Base-by-base conservation (phyloP, 2,888 invertebrate genomes). In the Cephus pygmeus region DNA sequence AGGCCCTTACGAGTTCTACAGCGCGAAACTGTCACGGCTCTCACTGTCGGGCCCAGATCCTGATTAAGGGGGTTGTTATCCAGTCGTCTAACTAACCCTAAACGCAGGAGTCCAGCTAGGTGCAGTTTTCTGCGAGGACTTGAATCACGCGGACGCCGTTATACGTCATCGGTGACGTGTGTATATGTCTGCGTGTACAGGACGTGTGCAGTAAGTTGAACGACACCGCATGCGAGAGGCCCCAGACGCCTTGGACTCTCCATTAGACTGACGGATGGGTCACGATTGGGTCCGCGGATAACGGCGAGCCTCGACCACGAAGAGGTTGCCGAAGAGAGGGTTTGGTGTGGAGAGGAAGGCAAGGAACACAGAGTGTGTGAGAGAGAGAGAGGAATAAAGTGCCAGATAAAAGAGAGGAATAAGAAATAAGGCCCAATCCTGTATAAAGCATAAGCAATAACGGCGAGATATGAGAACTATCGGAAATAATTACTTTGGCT, bases 401-500 rank as follows among this genome's bases (percentile, higher is more conserved):
- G 68, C 69, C 69, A 23, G 56, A 15, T 56, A 56, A 56, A 56
- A 56, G 56, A 56, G 23, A 56, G 56, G 23, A 56, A 56, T 56
- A 56, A 56, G 23, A 56, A 56, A 9, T 56, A 56, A 56, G 56
- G 56, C 56, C 23, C 56, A 56, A 56, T 56, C 56, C 56, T 56
- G 56, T 85, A 85, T 87, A 87, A 87, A 86, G 85, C 86, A 88
- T 88, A 88, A 87, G 84, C 84, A 83, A 83, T 85, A 86, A 86
- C 85, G 85, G 83, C 75, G 35, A 76, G 79, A 81, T 83, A 85
- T 82, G 81, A 23, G 81, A 84, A 83, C 83, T 89, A 89, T 89
- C 88, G 86, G 86, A 86, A 89, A 88, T 89, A 89, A 89, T 89
- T 89, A 89, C 87, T 89, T 86, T 87, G 85, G 84, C 83, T 84